phyloP scores from a whole-genome alignment of 2,888 invertebrate genomes.

The Adineta ricciae region DNA sequence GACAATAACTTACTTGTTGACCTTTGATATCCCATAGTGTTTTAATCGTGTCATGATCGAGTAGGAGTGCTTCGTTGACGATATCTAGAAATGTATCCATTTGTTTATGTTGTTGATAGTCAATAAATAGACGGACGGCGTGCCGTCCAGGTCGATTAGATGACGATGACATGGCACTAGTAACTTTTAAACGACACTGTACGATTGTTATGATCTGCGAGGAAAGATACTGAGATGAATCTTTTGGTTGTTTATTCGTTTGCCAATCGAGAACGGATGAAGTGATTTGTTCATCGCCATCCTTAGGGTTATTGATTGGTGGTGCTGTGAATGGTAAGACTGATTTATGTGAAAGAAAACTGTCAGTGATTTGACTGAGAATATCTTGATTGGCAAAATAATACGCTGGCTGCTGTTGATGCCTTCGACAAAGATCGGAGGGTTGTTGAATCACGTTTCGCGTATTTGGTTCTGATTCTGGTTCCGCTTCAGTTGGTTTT shows the following conservation, averaged over 20 bases:
- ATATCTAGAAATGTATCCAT: not conserved
- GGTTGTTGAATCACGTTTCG: not conserved
- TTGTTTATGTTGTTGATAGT: not conserved
- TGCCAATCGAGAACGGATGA: not conserved
- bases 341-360: not conserved
- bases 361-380: not conserved
- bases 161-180: not conserved
- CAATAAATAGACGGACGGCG: not conserved
- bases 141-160: not conserved
- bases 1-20: not conserved
- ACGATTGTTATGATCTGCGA: not conserved
- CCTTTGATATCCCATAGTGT: not conserved
- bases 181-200: not conserved
- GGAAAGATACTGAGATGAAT: not conserved
- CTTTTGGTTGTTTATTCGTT: not conserved
- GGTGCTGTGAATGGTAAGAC: not conserved
- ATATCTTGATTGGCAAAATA: not conserved
- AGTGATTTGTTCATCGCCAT: not conserved
- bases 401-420: not conserved
- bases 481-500: too few relatives aligned
- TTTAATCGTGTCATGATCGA: not conserved
- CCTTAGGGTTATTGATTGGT: not conserved
- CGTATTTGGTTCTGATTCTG: not conserved
- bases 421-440: not conserved
- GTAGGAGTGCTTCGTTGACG: slow-evolving; percentile 21